Evolutionary conservation across 2,113 vertebrate genomes (phyloP).

Genomic region (Hydrolagus affinis): DNA sequence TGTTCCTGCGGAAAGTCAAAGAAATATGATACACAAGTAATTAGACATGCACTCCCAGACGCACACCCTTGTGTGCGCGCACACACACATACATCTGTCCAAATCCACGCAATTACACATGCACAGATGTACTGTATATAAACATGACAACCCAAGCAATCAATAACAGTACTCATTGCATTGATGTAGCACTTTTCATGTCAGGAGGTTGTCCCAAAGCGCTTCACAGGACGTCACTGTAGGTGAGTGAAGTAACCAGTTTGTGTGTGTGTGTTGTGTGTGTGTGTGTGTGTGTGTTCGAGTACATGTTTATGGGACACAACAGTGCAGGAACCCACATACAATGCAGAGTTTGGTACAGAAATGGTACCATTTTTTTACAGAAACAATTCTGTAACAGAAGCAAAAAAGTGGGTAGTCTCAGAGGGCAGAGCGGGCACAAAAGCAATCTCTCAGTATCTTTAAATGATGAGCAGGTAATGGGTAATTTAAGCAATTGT

Average conservation of each 20-base stretch:
- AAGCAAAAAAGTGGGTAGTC: not conserved
- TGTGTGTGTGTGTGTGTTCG: too few species aligned
- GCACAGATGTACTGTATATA: not conserved
- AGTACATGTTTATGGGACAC: too few species aligned
- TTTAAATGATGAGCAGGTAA: not conserved
- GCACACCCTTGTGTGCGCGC: not conserved
- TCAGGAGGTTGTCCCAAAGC: too few species aligned
- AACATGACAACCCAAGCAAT: too few species aligned
- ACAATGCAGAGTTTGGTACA: not conserved
- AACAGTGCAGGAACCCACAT: too few species aligned
- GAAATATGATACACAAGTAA: not conserved
- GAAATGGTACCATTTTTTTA: too few species aligned
- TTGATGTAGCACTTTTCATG: too few species aligned
- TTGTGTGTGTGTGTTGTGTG: too few species aligned
- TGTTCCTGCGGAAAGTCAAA: not conserved
- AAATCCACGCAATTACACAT: not conserved
- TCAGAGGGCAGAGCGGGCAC: not conserved
- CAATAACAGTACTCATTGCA: too few species aligned
- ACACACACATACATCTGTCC: not conserved
- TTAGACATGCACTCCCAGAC: not conserved
- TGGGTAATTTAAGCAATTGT: not conserved
- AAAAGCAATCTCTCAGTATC: not conserved
- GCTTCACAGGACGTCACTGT: too few species aligned
- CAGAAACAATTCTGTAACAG: not conserved
- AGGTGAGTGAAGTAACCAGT: too few species aligned